These are phyloP conservation scores for Alcedo quadribrachys DNA, from an alignment of 2,797 vertebrate genomes.

Conservation along the genomic window DNA sequence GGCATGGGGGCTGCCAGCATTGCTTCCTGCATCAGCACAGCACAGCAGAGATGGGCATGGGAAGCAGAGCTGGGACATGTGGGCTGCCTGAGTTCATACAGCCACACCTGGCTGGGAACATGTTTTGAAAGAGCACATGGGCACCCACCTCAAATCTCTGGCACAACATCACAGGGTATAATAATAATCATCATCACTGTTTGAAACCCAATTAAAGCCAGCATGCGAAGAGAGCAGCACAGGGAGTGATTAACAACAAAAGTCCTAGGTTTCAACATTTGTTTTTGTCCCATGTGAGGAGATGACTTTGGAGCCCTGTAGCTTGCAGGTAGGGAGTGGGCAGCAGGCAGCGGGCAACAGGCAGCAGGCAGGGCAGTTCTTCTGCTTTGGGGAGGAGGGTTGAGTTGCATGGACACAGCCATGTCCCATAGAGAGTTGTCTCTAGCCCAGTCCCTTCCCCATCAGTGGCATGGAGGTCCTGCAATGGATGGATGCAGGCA, in stretches of 20 bases:
- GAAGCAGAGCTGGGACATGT: rapidly evolving
- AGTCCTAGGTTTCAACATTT: conserved; percentile 16
- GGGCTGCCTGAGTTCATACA: not conserved
- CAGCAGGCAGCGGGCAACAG: not conserved
- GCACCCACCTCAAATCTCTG: conserved; percentile 36
- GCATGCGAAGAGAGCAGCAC: not conserved
- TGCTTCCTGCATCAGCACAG: rapidly evolving
- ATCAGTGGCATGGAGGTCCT: not conserved
- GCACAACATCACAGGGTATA: conserved; percentile 51
- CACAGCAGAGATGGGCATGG: not conserved
- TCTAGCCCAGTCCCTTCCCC: not conserved
- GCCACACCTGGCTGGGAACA: not conserved
- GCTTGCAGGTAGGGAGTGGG: not conserved
- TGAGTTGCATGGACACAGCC: not conserved
- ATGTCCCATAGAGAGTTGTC: not conserved
- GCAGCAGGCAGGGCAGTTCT: not conserved
- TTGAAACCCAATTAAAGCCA: conserved; percentile 26
- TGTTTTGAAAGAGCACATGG: not conserved
- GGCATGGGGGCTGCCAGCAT: not conserved
- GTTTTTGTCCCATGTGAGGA: conserved; percentile 1
- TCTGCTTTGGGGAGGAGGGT: not conserved
- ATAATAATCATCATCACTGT: not conserved
- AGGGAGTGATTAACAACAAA: conserved; percentile 7
- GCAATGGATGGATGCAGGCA: not conserved
- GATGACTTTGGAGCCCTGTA: not conserved